Conservation (phyloP, 2,888 invertebrate genomes). For the Linnaemya vulpina region DNA sequence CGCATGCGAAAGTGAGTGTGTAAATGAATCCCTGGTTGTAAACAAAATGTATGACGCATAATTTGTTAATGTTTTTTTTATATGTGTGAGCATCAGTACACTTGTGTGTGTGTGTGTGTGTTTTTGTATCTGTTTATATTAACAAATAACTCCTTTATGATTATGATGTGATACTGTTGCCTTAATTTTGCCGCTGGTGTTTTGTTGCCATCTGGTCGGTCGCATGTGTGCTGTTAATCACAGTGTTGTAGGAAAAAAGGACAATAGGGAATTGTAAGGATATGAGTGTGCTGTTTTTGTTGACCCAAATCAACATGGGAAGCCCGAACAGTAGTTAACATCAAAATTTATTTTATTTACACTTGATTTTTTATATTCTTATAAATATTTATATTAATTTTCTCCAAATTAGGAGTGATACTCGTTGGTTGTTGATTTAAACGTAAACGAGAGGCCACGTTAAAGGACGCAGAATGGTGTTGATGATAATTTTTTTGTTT, state of each 20-base stretch:
- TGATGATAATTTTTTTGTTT: too few relatives aligned
- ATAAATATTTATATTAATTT: slow-evolving; percentile 26
- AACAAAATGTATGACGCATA: slow-evolving; percentile 38
- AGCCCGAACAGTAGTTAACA: slow-evolving; percentile 8
- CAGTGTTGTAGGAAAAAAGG: slow-evolving; percentile 39
- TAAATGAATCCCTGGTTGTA: slow-evolving; percentile 48
- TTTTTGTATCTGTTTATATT: slow-evolving; percentile 31
- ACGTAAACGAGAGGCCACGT: slow-evolving; percentile 2
- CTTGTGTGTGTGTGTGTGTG: background rate
- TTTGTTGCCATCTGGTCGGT: slow-evolving; percentile 34
- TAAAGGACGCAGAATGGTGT: background rate
- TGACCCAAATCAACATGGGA: slow-evolving; percentile 40
- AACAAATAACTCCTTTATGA: slow-evolving; percentile 58
- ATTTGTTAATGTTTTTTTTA: slow-evolving; percentile 30
- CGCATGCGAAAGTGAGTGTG: background rate
- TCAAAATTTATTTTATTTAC: slow-evolving; percentile 56
- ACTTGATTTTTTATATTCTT: slow-evolving; percentile 22
- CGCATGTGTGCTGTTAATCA: slow-evolving; percentile 63
- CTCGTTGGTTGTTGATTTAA: slow-evolving; percentile 26
- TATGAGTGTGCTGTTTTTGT: background rate
- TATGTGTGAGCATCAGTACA: background rate
- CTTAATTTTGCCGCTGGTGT: slow-evolving; percentile 30
- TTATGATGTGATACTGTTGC: slow-evolving; percentile 50
- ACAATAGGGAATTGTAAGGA: slow-evolving; percentile 46
- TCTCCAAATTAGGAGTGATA: slow-evolving; percentile 31